Base-by-base conservation (phyloP, 2,797 vertebrate genomes). In the Fratercula arctica region DNA sequence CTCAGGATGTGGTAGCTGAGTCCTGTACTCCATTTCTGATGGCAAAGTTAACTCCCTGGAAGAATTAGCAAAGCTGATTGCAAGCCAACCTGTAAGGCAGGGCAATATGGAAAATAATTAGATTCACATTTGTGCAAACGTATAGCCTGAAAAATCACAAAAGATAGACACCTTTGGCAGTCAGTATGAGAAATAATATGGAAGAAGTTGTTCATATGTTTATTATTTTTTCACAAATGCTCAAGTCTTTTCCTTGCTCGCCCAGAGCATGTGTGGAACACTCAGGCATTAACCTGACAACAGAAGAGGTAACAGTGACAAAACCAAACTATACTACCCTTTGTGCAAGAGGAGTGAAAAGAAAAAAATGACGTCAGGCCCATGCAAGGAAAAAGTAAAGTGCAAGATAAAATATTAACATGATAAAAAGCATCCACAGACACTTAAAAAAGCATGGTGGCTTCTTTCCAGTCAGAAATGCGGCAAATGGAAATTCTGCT, bases 11-110 rank as follows among this genome's bases (percentile, higher is more conserved):
- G 97, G 96, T 93, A 97, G 96, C 86, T 84, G 95, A 95, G 98
- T 98, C 97, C 98, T 94, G 41, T 87, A 33, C 67, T 98, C 98
- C 99, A 99, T 99, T 89, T 89, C 88, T 91, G 75, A 90, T 84
- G 16, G 41, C 91, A 94, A 87, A 77, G 80, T 75, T 80, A 91
- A 87, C 53, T 91, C 86, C 73, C 72, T 24, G 9, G 66, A 24
- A 75, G 66, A 94, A 84, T 48, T 46, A 78, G 29, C 56, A 87
- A 87, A 56, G 76, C 37, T 67, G 82, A 76, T 6, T 37, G 57
- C 66, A 88, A 78, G 85, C 41, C 88, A 77, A 96, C 57, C 97
- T 98, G 86, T 67, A 91, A 95, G 70, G 93, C 50, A 90, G 60
- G 60, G 43, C 37, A 94, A 94, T 51, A 92, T 0, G 57, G 43